Evolutionary conservation across 2,797 vertebrate genomes (phyloP).

Genomic region (Uromys caudimaculatus): DNA sequence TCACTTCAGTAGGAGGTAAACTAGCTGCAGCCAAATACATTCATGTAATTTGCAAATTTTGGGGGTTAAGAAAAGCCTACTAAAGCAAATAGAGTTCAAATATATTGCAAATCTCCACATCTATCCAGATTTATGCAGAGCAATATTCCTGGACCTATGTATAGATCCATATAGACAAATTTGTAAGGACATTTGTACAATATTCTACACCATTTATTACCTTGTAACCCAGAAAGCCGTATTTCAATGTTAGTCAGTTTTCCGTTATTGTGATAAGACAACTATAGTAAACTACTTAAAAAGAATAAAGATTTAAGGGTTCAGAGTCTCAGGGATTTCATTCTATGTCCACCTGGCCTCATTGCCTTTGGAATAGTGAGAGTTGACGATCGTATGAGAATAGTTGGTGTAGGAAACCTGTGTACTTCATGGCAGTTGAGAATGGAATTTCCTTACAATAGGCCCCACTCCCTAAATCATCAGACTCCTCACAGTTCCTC

Average conservation of each 20-base stretch:
- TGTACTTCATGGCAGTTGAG: background rate
- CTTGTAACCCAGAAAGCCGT: background rate
- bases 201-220: background rate
- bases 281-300: background rate
- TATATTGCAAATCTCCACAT: slow-evolving; percentile 39
- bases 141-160: background rate
- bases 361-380: background rate
- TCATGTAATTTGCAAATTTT: slow-evolving; percentile 58
- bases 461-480: background rate
- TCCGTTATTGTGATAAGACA: background rate
- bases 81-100: slow-evolving; percentile 33
- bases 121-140: background rate
- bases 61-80: background rate
- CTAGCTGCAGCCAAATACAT: slow-evolving; percentile 17
- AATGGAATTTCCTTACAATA: background rate
- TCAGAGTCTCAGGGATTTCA: background rate
- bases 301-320: background rate
- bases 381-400: background rate
- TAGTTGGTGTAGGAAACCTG: background rate
- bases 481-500: background rate
- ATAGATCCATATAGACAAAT: background rate
- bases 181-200: background rate
- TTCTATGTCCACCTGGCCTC: background rate
- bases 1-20: slow-evolving; percentile 76
- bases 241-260: background rate